phyloP scores from a whole-genome alignment of 2,113 vertebrate species.

The Cheirogaleus medius region DNA sequence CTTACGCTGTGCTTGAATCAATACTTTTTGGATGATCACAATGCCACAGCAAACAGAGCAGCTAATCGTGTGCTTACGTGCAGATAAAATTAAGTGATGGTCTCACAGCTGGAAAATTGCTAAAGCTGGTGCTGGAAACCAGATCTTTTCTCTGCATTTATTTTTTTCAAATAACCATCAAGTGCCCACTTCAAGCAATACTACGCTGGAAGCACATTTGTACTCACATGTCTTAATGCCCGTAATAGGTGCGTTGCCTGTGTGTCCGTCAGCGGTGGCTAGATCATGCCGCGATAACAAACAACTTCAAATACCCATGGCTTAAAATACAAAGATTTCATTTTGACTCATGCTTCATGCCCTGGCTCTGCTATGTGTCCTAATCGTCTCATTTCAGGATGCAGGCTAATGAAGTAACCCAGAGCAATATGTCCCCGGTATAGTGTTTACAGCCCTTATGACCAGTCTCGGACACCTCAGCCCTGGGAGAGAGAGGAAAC shows the following conservation, averaged over 20 bases:
- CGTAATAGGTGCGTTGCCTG: neutral
- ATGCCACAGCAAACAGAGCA: neutral
- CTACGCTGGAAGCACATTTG: neutral
- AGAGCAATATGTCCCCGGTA: neutral
- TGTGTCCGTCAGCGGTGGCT: neutral
- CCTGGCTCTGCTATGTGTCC: neutral
- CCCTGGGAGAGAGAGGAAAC: neutral
- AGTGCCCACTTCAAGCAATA: neutral
- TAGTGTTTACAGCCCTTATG: neutral
- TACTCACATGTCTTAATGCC: neutral
- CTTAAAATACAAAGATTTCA: neutral
- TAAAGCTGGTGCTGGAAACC: neutral
- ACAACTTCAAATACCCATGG: neutral
- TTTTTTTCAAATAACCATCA: neutral
- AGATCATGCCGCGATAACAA: neutral
- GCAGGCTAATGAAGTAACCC: neutral
- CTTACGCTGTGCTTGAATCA: neutral
- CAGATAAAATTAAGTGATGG: neutral
- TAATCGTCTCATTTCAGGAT: neutral
- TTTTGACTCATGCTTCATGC: neutral
- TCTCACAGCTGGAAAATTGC: neutral
- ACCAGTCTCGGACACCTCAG: neutral
- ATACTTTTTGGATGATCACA: neutral
- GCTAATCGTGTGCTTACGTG: neutral
- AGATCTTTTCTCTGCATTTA: neutral